Percentiles rank a stretch among this genome's conserved stretches.
These are phyloP conservation scores for Pterostichus niger DNA, from an alignment of 2,888 invertebrate genomes.

Conservation along the genomic window DNA sequence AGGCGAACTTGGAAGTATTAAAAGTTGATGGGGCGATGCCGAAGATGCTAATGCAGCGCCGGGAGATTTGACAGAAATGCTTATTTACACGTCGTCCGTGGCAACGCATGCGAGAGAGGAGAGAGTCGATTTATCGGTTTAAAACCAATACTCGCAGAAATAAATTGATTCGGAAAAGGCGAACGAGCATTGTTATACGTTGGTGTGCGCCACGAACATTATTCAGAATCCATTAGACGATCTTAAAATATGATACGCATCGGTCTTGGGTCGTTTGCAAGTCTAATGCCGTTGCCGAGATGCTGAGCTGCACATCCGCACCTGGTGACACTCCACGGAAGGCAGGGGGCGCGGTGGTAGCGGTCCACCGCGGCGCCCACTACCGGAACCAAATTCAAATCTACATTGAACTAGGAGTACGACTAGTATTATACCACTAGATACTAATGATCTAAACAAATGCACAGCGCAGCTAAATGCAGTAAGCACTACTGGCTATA, in stretches of 20 bases:
- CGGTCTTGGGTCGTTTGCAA: constrained; percentile 68
- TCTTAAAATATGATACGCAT: constrained; percentile 69
- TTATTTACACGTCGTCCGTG: constrained; percentile 55
- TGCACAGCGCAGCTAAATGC: no score
- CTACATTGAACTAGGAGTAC: no score
- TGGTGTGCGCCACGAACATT: constrained; percentile 60
- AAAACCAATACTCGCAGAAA: constrained; percentile 52
- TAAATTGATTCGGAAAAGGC: constrained; percentile 64
- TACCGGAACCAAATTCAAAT: no score
- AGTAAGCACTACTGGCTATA: no score
- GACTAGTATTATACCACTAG: no score
- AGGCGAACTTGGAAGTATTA: constrained; percentile 54
- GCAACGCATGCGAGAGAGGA: constrained; percentile 12
- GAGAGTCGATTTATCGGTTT: constrained; percentile 8
- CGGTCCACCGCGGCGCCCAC: no score
- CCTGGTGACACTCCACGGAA: no score
- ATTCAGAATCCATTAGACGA: constrained; percentile 69
- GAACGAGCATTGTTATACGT: constrained; percentile 52
- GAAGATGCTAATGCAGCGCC: constrained; percentile 58
- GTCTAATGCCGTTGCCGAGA: constrained; percentile 64
- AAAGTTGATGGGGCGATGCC: constrained; percentile 58
- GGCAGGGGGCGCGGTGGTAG: no score
- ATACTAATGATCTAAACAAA: no score
- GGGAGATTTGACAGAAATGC: constrained; percentile 61
- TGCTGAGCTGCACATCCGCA: constrained; percentile 16